Evolutionary conservation across 2,797 vertebrate genomes (phyloP).

Genomic region (Alauda arvensis): DNA sequence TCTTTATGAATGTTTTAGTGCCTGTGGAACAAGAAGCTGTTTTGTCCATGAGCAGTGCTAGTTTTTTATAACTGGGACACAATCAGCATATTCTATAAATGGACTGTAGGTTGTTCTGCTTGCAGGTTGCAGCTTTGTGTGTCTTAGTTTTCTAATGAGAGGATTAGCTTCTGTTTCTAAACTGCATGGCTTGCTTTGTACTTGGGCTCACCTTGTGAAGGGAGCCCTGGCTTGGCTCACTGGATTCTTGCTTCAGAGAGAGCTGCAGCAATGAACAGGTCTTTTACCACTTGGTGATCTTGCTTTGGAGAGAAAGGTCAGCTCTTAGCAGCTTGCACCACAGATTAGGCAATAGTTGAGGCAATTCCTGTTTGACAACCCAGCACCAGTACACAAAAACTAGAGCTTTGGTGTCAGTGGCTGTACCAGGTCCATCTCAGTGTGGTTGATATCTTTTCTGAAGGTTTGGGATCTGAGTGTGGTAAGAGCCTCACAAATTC

Average conservation of each 20-base stretch:
- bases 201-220: constrained; percentile 44
- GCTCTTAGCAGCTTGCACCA: not conserved
- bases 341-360: not conserved
- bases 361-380: not conserved
- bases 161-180: constrained; percentile 35
- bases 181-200: constrained; percentile 44
- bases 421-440: not conserved
- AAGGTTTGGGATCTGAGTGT: not conserved
- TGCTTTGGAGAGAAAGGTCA: not conserved
- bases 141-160: constrained; percentile 26
- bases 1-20: constrained; percentile 51
- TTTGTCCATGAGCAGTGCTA: not conserved
- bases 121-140: constrained; percentile 31
- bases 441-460: not conserved
- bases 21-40: constrained; percentile 35
- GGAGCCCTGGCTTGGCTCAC: not conserved
- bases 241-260: constrained; percentile 13
- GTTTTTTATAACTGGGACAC: constrained; percentile 9
- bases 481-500: not conserved
- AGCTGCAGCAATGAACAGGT: constrained; percentile 6
- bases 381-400: not conserved
- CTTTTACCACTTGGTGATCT: constrained; percentile 36
- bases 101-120: constrained; percentile 19
- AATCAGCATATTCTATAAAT: constrained; percentile 20
- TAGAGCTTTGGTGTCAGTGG: not conserved